Base-by-base conservation (phyloP, 2,888 invertebrate genomes). In the Stegophylla sp. region DNA sequence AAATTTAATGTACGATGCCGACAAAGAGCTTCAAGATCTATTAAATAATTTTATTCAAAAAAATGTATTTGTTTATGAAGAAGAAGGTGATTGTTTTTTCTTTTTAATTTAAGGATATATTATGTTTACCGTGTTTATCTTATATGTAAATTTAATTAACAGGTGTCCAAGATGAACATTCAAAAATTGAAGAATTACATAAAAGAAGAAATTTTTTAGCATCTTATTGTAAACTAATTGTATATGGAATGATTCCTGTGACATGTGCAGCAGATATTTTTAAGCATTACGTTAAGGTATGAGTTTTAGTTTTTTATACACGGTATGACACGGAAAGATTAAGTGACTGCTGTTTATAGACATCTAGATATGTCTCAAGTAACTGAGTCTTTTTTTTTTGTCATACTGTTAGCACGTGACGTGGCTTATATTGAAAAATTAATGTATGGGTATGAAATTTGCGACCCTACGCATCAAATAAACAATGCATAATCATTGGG, bases 161-260 rank as follows among this genome's bases (percentile, higher is more conserved):
- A 91, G 94, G 94, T 84, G 95, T 94, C 85, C 93, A 96, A 87
- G 98, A 98, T 87, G 98, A 98, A 87, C 91, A 92, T 85, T 94
- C 95, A 83, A 94, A 96, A 84, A 98, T 98, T 85, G 98, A 98
- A 88, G 96, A 97, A 86, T 88, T 98, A 63, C 98, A 98, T 88
- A 98, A 97, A 87, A 91, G 97, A 82, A 90, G 98, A 84, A 98
- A 97, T 87, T 96, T 97, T 87, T 89, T 99, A 83, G 97, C 98
- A 1, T 95, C 96, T 26, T 99, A 95, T 88, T 98, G 97, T 88
- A 99, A 99, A 88, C 89, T 99, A 71, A 94, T 98, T 85, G 96
- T 98, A 75, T 98, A 98, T 89, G 98, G 98, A 87, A 94, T 98
- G 84, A 91, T 98, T 87, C 96, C 95, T 43, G 94, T 97, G 1